These are phyloP conservation scores for Staurois parvus DNA, from an alignment of 2,797 vertebrate genomes.

Conservation along the genomic window DNA sequence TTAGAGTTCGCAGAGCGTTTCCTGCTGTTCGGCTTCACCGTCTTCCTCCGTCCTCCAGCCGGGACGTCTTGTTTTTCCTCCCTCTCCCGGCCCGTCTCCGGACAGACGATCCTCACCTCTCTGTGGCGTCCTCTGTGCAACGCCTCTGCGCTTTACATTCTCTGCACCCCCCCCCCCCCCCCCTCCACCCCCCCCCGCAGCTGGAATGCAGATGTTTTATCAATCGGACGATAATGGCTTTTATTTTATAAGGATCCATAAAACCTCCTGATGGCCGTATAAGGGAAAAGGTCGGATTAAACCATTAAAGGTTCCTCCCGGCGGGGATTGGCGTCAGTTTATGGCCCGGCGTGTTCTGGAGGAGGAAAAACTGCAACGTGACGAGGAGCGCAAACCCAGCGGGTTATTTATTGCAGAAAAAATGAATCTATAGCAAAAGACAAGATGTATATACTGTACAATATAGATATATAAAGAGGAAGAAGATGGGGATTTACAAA, in stretches of 20 bases:
- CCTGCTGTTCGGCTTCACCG: background rate
- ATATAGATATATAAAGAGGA: too few relatives aligned
- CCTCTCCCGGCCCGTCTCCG: background rate
- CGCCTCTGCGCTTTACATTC: background rate
- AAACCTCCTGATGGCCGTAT: background rate
- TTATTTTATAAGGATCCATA: conserved; percentile 13
- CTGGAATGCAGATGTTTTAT: background rate
- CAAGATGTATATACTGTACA: too few relatives aligned
- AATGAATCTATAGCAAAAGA: too few relatives aligned
- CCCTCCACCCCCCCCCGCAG: background rate
- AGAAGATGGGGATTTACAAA: too few relatives aligned
- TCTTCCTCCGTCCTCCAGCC: background rate
- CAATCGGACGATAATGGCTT: conserved; percentile 12
- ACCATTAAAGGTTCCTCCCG: background rate
- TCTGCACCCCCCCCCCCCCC: too few relatives aligned
- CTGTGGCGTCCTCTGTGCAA: background rate
- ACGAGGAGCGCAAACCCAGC: too few relatives aligned
- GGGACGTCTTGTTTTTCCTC: conserved; percentile 7
- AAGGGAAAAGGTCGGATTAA: background rate
- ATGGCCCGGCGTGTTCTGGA: too few relatives aligned
- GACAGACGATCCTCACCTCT: background rate
- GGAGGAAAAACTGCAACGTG: too few relatives aligned
- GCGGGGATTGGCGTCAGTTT: background rate
- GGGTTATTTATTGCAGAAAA: too few relatives aligned
- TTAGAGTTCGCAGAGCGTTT: conserved; percentile 10